Percentiles rank a stretch among this genome's conserved stretches.
Conservation (phyloP, 2,113 vertebrate species). For the Calidris pygmaea region DNA sequence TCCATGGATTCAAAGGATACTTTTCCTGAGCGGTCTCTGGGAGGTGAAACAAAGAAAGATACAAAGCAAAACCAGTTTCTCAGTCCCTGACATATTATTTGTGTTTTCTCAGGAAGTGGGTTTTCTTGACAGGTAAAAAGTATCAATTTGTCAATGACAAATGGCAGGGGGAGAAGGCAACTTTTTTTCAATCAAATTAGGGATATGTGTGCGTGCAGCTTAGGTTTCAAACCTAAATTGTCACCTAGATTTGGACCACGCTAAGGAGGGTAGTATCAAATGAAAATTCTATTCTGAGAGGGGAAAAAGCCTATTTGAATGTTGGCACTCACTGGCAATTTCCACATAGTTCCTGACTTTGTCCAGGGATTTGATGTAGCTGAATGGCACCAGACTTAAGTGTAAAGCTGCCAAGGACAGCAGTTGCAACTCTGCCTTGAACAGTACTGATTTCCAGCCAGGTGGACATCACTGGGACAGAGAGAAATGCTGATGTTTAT, state of each 20-base stretch:
- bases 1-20: neutral
- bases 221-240: neutral
- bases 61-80: neutral
- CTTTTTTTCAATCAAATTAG: neutral
- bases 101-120: neutral
- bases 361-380: neutral
- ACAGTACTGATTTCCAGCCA: neutral
- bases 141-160: neutral
- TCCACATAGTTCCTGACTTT: neutral
- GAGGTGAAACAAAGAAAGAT: neutral
- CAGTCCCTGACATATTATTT: neutral
- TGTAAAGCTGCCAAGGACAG: neutral
- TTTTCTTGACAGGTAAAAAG: neutral
- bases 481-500: neutral
- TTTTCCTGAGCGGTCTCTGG: neutral
- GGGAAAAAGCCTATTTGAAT: neutral
- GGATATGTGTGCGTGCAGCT: neutral
- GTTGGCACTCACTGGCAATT: neutral
- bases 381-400: neutral
- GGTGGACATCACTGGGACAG: neutral
- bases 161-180: rapidly evolving
- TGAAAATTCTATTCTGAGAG: neutral
- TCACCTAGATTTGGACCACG: neutral
- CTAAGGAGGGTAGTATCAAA: neutral
- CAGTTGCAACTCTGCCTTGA: neutral